A percentile compares a stretch with the other conserved stretches of the same genome.
These are phyloP conservation scores for Grantiella picta DNA, from an alignment of 2,113 vertebrate genomes.

Conservation along the genomic window DNA sequence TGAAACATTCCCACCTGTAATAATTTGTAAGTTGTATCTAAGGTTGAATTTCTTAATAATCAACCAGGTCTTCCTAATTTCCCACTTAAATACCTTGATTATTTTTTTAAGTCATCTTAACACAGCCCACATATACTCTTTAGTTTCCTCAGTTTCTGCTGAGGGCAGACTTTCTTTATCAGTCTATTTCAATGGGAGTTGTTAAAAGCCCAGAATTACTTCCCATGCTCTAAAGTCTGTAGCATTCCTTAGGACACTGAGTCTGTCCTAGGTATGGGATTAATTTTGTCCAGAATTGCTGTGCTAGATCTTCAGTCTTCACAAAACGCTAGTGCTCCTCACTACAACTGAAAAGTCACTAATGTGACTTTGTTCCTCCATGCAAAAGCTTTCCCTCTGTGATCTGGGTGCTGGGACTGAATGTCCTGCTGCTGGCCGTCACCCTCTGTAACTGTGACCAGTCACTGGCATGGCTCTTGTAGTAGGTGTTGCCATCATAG, in stretches of 20 bases:
- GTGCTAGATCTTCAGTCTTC: neutral
- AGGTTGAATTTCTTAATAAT: neutral
- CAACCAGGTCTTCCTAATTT: neutral
- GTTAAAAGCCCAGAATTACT: neutral
- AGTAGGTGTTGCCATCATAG: neutral
- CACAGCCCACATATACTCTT: neutral
- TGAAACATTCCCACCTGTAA: neutral
- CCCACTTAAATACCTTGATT: neutral
- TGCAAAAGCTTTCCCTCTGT: neutral
- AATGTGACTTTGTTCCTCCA: neutral
- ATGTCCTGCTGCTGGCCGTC: neutral
- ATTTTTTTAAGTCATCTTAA: neutral
- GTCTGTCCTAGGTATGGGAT: neutral
- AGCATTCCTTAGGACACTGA: neutral
- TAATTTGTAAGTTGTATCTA: neutral
- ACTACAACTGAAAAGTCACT: neutral
- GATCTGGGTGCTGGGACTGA: neutral
- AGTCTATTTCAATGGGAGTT: neutral
- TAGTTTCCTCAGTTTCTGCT: neutral
- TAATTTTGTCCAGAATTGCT: neutral
- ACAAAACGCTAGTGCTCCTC: neutral
- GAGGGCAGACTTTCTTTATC: neutral
- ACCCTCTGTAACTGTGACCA: neutral
- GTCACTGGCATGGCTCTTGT: accelerated
- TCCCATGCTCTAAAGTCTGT: neutral